Conservation (phyloP, 2,797 vertebrate genomes). For the Neoniphon sammara region DNA sequence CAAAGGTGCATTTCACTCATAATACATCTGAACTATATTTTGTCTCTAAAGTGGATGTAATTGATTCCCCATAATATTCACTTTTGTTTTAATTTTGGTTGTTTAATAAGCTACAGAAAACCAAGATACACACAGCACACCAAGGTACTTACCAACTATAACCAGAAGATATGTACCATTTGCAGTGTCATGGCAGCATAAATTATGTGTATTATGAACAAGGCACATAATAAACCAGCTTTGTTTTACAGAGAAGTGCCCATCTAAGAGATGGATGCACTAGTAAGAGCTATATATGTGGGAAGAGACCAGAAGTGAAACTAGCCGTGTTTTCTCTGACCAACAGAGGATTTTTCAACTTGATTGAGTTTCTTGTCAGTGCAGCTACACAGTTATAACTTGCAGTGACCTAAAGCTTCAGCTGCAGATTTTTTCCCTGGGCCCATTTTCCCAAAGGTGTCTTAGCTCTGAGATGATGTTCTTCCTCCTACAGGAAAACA, state of each 20-base stretch:
- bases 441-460: neutral
- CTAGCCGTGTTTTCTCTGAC: neutral
- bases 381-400: neutral
- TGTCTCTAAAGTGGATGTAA: neutral
- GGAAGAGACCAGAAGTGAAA: neutral
- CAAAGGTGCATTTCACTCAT: neutral
- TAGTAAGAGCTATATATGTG: neutral
- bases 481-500: constrained; percentile 1
- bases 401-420: neutral
- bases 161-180: too few species aligned
- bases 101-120: neutral
- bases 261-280: constrained; percentile 9
- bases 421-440: neutral
- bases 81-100: too few species aligned
- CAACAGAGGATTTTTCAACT: neutral
- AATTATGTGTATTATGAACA: neutral
- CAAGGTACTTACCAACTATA: neutral
- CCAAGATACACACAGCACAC: neutral
- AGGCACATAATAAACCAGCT: neutral
- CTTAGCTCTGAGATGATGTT: neutral
- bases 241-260: constrained; percentile 6
- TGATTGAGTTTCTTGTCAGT: neutral
- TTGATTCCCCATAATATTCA: too few species aligned
- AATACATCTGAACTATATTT: neutral
- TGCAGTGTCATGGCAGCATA: too few species aligned